Evolutionary conservation across 2,797 vertebrate genomes (phyloP).

Genomic region (Ceryle rudis): DNA sequence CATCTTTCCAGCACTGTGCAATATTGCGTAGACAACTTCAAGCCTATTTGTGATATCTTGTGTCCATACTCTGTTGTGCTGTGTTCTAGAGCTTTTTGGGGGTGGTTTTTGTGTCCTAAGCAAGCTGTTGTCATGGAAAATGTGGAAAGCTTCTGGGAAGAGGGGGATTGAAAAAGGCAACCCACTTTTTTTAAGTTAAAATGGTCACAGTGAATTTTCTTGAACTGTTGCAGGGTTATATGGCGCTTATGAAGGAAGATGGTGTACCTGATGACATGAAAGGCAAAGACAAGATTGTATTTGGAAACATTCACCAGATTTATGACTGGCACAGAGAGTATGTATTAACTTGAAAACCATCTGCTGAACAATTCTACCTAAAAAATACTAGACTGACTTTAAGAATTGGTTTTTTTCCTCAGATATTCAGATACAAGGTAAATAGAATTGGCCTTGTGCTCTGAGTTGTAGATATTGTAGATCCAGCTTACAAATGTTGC

Average conservation of each 20-base stretch:
- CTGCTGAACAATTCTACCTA: neutral
- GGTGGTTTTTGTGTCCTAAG: neutral
- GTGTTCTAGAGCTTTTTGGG: neutral
- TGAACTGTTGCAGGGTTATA: conserved; percentile 89
- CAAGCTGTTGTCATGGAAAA: neutral
- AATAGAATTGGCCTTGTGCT: neutral
- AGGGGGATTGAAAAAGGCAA: neutral
- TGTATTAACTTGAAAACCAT: conserved; percentile 55
- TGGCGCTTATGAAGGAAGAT: conserved; percentile 96
- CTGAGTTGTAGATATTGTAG: neutral
- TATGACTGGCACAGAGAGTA: conserved; percentile 99
- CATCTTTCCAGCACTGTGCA: neutral
- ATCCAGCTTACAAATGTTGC: neutral
- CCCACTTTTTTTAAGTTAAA: neutral
- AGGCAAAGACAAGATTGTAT: conserved; percentile 98
- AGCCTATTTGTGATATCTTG: neutral
- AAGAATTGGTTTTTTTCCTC: neutral
- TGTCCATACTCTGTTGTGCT: neutral
- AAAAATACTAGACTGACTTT: neutral
- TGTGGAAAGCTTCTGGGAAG: neutral
- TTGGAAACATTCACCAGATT: conserved; percentile 98
- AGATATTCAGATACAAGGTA: neutral
- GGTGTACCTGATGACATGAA: conserved; percentile 98
- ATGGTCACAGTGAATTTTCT: neutral
- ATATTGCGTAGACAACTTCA: neutral